phyloP scores from a whole-genome alignment of 2,888 invertebrate genomes.

The Tillus elongatus region DNA sequence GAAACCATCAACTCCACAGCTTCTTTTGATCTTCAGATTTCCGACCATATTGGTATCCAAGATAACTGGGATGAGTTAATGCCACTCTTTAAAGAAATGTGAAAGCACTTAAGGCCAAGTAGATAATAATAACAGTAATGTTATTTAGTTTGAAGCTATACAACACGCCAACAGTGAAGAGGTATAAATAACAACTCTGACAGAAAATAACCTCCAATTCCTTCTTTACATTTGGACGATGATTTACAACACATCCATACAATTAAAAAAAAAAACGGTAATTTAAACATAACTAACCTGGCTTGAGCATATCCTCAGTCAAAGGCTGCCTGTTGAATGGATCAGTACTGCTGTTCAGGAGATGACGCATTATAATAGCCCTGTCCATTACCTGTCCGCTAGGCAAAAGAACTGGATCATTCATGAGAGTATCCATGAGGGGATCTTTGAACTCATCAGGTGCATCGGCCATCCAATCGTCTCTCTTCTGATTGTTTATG shows the following conservation, averaged over 20 bases:
- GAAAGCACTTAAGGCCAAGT: too few species aligned
- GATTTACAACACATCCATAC: too few species aligned
- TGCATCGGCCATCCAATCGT: slow-evolving; percentile 89
- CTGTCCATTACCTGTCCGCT: slow-evolving; percentile 89
- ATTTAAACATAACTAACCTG: slow-evolving; percentile 53
- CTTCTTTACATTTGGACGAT: too few species aligned
- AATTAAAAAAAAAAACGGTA: slow-evolving; percentile 10
- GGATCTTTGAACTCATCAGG: slow-evolving; percentile 96
- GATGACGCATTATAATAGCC: slow-evolving; percentile 83
- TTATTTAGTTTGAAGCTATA: too few species aligned
- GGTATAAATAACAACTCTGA: too few species aligned
- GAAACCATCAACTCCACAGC: too few species aligned
- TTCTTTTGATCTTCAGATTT: too few species aligned
- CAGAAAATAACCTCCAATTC: slow-evolving; percentile 29
- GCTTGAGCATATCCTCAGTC: slow-evolving; percentile 84
- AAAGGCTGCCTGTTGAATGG: slow-evolving; percentile 95
- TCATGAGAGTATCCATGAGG: slow-evolving; percentile 95
- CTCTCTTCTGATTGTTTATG: slow-evolving; percentile 74
- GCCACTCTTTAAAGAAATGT: too few species aligned
- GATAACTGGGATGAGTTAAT: too few species aligned
- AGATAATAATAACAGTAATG: too few species aligned
- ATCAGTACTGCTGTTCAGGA: slow-evolving; percentile 93
- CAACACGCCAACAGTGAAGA: too few species aligned
- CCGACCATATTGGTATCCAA: too few species aligned
- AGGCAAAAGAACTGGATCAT: slow-evolving; percentile 86